Percentiles rank a stretch among this genome's conserved stretches.
Conservation (phyloP, 2,888 invertebrate genomes). For the Rotaria magnacalcarata region DNA sequence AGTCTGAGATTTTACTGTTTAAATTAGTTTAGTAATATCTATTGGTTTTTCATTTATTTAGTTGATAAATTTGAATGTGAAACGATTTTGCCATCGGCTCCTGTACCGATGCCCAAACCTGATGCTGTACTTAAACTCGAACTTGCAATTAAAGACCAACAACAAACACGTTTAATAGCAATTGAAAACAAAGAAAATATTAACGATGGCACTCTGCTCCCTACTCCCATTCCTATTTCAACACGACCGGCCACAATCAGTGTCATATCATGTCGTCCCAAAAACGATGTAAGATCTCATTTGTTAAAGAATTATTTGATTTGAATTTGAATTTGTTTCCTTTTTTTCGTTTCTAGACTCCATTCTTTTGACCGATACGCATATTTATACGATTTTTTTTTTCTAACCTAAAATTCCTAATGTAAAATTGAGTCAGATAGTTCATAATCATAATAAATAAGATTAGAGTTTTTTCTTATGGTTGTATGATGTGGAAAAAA, state of each 20-base stretch:
- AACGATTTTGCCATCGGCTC: neutral
- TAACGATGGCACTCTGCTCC: neutral
- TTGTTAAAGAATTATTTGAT: too few species aligned
- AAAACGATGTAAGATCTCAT: constrained; percentile 1
- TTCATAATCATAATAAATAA: neutral
- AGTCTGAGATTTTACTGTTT: neutral
- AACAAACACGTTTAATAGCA: neutral
- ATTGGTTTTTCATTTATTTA: neutral
- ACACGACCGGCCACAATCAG: neutral
- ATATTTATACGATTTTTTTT: neutral
- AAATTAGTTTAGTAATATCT: neutral
- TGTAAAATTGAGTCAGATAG: neutral
- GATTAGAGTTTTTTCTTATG: neutral
- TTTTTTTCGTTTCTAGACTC: neutral
- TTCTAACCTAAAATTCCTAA: neutral
- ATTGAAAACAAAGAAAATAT: constrained; percentile 35
- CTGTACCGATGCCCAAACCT: neutral
- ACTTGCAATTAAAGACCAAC: neutral
- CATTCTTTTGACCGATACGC: neutral
- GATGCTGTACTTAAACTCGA: neutral
- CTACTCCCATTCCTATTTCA: neutral
- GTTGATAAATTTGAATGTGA: constrained; percentile 34
- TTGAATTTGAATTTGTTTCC: neutral
- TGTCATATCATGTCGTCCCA: neutral
- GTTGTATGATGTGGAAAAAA: neutral